phyloP scores from a whole-genome alignment of 2,888 invertebrate genomes.

The Pheosia tremula region DNA sequence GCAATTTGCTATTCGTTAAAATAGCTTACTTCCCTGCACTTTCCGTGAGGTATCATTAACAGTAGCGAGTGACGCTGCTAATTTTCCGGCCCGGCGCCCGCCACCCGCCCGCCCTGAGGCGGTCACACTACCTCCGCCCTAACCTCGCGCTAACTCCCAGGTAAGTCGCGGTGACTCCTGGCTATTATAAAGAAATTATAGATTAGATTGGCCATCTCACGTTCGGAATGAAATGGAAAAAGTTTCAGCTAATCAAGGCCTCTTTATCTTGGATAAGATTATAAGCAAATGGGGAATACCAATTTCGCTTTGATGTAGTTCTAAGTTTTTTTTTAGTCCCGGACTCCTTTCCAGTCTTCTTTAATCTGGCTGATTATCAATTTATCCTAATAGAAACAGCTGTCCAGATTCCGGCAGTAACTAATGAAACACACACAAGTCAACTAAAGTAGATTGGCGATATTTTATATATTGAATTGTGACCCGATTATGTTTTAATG shows the following conservation, averaged over 20 bases:
- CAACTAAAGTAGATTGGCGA: too few species aligned
- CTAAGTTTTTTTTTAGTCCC: too few species aligned
- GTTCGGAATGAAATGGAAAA: slow-evolving; percentile 39
- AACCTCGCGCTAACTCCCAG: neutral
- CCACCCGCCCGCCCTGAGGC: neutral
- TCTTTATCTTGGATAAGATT: slow-evolving; percentile 34
- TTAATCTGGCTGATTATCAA: too few species aligned
- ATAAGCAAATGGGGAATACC: neutral
- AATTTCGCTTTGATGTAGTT: neutral
- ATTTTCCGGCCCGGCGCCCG: slow-evolving; percentile 35
- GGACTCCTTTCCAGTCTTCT: too few species aligned
- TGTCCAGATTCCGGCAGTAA: too few species aligned
- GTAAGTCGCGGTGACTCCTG: slow-evolving; percentile 13
- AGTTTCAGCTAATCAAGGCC: slow-evolving; percentile 39
- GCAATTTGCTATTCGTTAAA: neutral
- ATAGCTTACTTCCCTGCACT: neutral
- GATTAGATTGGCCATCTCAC: slow-evolving; percentile 41
- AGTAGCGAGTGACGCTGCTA: slow-evolving; percentile 24
- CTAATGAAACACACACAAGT: too few species aligned
- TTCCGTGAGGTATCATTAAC: slow-evolving; percentile 15
- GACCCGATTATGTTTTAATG: too few species aligned
- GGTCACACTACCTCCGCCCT: neutral
- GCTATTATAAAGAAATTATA: slow-evolving; percentile 43
- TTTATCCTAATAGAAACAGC: too few species aligned
- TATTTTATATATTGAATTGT: too few species aligned